A percentile compares a stretch with the other conserved stretches of the same genome.
These are phyloP conservation scores for Melipona beecheii DNA, from an alignment of 2,888 invertebrate species.

Conservation along the genomic window DNA sequence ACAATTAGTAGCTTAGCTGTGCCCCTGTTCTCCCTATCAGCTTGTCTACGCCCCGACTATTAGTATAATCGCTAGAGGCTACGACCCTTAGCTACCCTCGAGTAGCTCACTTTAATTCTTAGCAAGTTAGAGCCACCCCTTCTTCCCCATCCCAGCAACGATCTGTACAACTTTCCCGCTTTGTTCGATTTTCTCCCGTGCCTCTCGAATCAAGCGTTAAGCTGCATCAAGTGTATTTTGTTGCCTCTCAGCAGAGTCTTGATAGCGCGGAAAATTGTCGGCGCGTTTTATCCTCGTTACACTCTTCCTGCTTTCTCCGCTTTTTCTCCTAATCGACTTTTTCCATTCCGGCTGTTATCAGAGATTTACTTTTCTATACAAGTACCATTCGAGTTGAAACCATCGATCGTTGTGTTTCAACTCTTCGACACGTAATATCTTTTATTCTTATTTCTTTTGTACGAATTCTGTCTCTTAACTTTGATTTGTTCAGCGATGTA, in stretches of 20 bases:
- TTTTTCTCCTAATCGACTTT: neutral
- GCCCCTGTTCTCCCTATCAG: conserved; percentile 71
- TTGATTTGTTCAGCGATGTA: neutral
- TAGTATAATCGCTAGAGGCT: conserved; percentile 81
- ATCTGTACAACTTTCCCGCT: conserved; percentile 65
- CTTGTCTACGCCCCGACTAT: conserved; percentile 82
- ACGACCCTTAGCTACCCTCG: conserved; percentile 76
- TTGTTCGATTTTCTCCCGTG: conserved; percentile 52
- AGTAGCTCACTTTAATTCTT: conserved; percentile 80
- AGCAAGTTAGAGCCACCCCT: conserved; percentile 77
- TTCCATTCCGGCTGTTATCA: neutral
- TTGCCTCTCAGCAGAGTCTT: neutral
- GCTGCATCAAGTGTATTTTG: conserved; percentile 17
- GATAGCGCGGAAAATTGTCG: neutral
- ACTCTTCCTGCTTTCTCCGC: neutral
- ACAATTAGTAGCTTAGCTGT: conserved; percentile 79
- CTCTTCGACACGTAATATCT: no score
- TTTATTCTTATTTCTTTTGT: no score
- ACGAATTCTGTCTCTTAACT: neutral
- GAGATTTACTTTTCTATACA: neutral
- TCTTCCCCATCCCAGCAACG: conserved; percentile 30
- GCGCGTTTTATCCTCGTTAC: neutral
- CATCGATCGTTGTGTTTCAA: no score
- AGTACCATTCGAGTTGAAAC: no score
- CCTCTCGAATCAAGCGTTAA: conserved; percentile 21